These are phyloP conservation scores for Cryptophagus acutangulus DNA, from an alignment of 2,888 invertebrate genomes.

Conservation along the genomic window DNA sequence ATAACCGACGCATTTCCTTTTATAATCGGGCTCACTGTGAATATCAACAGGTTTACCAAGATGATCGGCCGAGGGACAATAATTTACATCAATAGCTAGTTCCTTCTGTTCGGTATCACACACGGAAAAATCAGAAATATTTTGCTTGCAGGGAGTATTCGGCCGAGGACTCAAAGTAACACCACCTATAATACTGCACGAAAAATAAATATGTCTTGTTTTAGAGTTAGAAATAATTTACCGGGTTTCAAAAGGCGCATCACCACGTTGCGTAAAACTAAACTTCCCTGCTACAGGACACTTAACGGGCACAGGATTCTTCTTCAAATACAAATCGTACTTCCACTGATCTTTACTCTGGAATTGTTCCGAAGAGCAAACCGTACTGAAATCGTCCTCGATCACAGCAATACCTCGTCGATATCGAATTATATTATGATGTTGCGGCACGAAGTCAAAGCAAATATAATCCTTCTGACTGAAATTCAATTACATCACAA, in stretches of 20 bases:
- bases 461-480: conserved; percentile 97
- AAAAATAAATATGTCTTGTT: no score
- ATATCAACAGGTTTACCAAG: conserved; percentile 92
- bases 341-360: conserved; percentile 79
- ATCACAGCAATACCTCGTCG: conserved; percentile 84
- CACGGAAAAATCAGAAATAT: conserved; percentile 92
- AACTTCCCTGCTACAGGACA: conserved; percentile 97
- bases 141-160: conserved; percentile 85
- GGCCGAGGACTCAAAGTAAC: conserved; percentile 92
- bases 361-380: conserved; percentile 93
- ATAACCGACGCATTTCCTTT: conserved; percentile 94
- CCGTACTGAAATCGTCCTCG: conserved; percentile 84
- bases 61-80: conserved; percentile 94
- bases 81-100: conserved; percentile 90
- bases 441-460: conserved; percentile 92
- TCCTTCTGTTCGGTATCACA: conserved; percentile 95
- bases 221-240: no score
- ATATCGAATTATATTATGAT: conserved; percentile 92
- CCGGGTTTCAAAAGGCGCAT: conserved; percentile 79
- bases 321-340: conserved; percentile 80
- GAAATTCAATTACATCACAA: conserved; percentile 30
- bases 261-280: conserved; percentile 88
- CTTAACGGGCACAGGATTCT: conserved; percentile 83
- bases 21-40: conserved; percentile 94
- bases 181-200: conserved; percentile 79